Base-by-base conservation (phyloP, 2,888 invertebrate species). In the Mythimna vitellina region DNA sequence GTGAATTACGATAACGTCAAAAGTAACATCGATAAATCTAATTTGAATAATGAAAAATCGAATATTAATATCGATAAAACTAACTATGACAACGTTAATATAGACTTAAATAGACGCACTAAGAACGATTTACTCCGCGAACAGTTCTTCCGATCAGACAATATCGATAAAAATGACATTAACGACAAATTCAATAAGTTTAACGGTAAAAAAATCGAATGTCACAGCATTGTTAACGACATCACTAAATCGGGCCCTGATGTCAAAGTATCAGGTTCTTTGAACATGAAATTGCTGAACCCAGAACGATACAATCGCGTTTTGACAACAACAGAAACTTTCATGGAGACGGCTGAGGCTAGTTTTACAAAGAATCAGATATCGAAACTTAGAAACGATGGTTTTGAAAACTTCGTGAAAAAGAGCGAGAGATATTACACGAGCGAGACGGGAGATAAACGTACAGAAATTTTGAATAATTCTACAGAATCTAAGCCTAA, bases 401-500 rank as follows among this genome's bases (percentile, higher is more conserved):
- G 94, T 54, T 93, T 96, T 4, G 96, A 96, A 70, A 93, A 89
- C 2, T 96, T 96, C 74, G 87, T 96, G 2, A 96, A 96, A 84
- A 91, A 93, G n/a, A 96, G 96, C 86, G 96, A 96, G 70, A 93
- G 92, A 42, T 96, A 95, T 72, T 96, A 94, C 72, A 94, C 94
- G 0, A 93, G 88, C 10, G 95, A 94, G 71, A 85, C 87, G 0
- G 87, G 90, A 1, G 95, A 95, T 58, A 88, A 91, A 14, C 88
- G 91, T 1, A 95, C 93, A 0, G 92, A 90, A 0, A 90, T 95
- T n/a, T 73, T 92, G 3, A 92, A 93, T 66, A 91, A 93, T 54
- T 67, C 85, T 1, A 84, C 86, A 29, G 81, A 87, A 0, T 66
- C 86, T 3, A 91, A 91, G 75, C 90, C 89, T 0, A 92, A 94